Evolutionary conservation across 2,113 vertebrate genomes (phyloP), one percentile per base, ranked within the genome.

Genomic region (Triplophysa siluroides): DNA sequence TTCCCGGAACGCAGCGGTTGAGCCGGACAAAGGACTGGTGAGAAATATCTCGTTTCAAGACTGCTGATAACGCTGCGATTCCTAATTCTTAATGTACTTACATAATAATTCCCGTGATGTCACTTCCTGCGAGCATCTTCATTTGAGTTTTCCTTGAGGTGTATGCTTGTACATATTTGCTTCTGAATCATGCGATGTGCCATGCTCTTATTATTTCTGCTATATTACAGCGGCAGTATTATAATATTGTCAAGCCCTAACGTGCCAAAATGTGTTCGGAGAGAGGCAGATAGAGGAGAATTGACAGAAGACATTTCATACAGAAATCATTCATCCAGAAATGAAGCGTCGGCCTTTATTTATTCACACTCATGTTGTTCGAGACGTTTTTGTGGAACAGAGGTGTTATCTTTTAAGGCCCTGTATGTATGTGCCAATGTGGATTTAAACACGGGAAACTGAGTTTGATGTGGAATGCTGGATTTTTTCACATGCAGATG

Each of bases 131-230:
- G 4, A 3, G 0, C 50, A 18, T 14, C 43, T 45, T 14, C 1
- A 18, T 43, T 69, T 18, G 64, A 13, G 61, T 18, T 50, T 56
- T 74, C 19, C 29, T 60, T 68, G 58, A 61, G 47, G 11, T 38
- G 18, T 62, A 23, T 63, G 56, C 10, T 5, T 69, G 38, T 38
- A 14, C 61, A 33, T 63, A 68, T 14, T 43, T 84, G 84, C 78
- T 14, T 60, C 79, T 81, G 83, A 76, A 76, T 56, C 60, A 75
- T 86, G 50, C 85, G 61, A 83, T 87, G 81, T 73, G 70, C 70
- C 70, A 73, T 41, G 19, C n/a, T 60, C 19, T 58, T 60, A 16
- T 18, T 41, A 73, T 60, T 38, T 11, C 26, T 73, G 67, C 38
- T 7, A 9, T 60, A 73, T 56, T 18, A 9, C 12, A 23, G 14